Evolutionary conservation across 2,888 invertebrate genomes (phyloP), one percentile per base, ranked within the genome.

Genomic region (Lordiphosa fenestrarum): DNA sequence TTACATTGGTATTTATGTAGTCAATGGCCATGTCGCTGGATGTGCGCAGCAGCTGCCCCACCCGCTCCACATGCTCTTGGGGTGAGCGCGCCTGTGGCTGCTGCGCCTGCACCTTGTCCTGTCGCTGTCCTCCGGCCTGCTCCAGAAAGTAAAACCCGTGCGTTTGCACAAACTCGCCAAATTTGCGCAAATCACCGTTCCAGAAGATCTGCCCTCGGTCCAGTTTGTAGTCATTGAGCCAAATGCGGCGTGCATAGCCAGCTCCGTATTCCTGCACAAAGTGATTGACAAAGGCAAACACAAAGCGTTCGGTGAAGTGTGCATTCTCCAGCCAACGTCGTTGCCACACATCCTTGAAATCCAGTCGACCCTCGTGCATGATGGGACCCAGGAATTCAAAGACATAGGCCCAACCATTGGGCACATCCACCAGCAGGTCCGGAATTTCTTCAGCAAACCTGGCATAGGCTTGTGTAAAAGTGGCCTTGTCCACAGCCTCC

Each of bases 1-100:
- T 64, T 68, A 88, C 88, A 78, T 88, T 88, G 12, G 89, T 88
- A 53, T 76, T 87, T 6, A 88, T 87, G 56, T 88, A 88, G 50
- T 88, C 88, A 48, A 88, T 88, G 51, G 88, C 88, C 69, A 87
- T 76, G 64, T 88, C 85, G 42, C 85, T 80, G 44, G 73, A 72
- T 49, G 73, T 53, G 6, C 70, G 74, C 49, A 88, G 59, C 54
- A 88, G 66, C 56, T 73, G 66, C 54, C 85, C 75, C 33, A 88
- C 87, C 6, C 88, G 83, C 36, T 85, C 74, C 61, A 88, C 77
- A 56, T 87, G 83, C 33, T 88, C 84, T 10, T 35, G 48, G 5
- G 71, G 57, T 5, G 69, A 66, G 41, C 68, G 71, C 6, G 51
- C 54, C 51, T 61, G 30, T 38, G 49, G 56, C 51, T 4, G 19